These are phyloP conservation scores for Hypomesus transpacificus DNA, from an alignment of 2,113 vertebrate genomes.

Conservation along the genomic window DNA sequence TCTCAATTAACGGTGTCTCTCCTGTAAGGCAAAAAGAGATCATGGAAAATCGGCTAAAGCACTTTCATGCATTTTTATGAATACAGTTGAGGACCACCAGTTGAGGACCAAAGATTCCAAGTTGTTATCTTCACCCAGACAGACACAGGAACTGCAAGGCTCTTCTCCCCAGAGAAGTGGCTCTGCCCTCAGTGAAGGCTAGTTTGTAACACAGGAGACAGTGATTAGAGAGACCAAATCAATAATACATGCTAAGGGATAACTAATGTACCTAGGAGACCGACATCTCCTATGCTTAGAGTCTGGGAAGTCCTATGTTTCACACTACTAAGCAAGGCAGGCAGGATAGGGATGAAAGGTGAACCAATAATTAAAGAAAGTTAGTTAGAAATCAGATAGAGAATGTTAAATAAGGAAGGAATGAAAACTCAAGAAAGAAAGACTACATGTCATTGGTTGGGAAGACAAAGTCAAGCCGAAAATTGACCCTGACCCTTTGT, in stretches of 20 bases:
- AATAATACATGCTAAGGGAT: conserved; percentile 47
- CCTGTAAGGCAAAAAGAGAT: not conserved
- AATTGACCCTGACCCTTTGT: conserved; percentile 1
- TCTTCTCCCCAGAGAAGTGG: conserved; percentile 19
- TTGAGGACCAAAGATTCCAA: too few relatives aligned
- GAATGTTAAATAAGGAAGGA: not conserved
- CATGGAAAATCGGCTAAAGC: not conserved
- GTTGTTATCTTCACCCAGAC: not conserved
- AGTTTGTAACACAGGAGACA: conserved; percentile 31
- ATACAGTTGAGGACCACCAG: too few relatives aligned
- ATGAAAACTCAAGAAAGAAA: conserved; percentile 6
- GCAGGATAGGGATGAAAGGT: not conserved
- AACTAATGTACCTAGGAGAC: conserved; percentile 48
- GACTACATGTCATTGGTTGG: not conserved
- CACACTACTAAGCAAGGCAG: not conserved
- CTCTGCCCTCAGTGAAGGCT: conserved; percentile 24
- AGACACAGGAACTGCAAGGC: not conserved
- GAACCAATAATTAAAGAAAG: not conserved
- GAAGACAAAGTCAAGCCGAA: conserved; percentile 17
- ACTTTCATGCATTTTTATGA: too few relatives aligned
- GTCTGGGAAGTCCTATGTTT: conserved; percentile 17
- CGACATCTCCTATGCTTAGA: conserved; percentile 20
- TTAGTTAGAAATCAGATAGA: not conserved
- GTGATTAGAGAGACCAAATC: conserved; percentile 45
- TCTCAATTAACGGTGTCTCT: not conserved